phyloP scores from a whole-genome alignment of 2,797 vertebrate genomes.

The Takifugu rubripes region DNA sequence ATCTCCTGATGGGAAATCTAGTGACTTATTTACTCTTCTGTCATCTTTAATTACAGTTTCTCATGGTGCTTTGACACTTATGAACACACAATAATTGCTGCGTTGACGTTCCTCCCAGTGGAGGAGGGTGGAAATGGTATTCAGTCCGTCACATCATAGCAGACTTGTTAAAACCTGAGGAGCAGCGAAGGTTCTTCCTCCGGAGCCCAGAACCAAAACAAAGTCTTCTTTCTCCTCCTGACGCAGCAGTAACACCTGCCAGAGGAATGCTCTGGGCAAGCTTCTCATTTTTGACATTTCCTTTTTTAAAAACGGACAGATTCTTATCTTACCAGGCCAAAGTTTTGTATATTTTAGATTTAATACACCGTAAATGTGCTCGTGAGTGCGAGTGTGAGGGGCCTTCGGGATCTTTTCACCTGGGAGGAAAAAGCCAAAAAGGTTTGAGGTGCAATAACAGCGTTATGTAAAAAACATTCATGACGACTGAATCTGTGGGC shows the following conservation, averaged over 20 bases:
- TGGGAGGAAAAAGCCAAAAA: conserved; percentile 20
- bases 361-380: not conserved
- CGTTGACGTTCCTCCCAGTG: conserved; percentile 11
- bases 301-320: conserved; percentile 1
- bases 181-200: conserved; percentile 42
- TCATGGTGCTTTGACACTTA: too few species aligned
- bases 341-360: conserved; percentile 5
- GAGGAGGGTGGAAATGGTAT: conserved; percentile 38
- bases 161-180: conserved; percentile 72
- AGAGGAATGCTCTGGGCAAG: conserved; percentile 41
- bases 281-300: conserved; percentile 9
- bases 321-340: not conserved
- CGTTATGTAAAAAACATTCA: conserved; percentile 22
- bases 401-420: conserved; percentile 8
- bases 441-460: conserved; percentile 41
- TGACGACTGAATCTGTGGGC: conserved; percentile 22
- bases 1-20: conserved; percentile 51
- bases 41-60: too few species aligned
- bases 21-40: conserved; percentile 36
- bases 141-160: conserved; percentile 40
- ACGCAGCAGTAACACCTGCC: conserved; percentile 43
- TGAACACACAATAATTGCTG: not conserved
- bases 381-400: conserved; percentile 3
- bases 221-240: conserved; percentile 26
- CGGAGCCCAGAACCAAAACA: conserved; percentile 43